Evolutionary conservation across 1,140 invertebrate genomes (phyloP).

Genomic region (Nasonia longicornis): DNA sequence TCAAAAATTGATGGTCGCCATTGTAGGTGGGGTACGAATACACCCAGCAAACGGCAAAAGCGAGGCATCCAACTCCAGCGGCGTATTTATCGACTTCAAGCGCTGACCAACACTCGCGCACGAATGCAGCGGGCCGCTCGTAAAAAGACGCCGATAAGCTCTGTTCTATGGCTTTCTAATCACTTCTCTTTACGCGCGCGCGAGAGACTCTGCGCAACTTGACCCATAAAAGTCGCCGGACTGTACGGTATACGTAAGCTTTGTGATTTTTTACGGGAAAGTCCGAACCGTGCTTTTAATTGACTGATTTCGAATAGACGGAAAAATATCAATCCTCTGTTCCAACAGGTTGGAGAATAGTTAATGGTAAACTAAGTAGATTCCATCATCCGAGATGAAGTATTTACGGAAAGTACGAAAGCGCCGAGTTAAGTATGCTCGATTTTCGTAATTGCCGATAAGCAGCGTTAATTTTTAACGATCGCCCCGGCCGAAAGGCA

Average conservation of each 20-base stretch:
- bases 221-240: conserved; percentile 8
- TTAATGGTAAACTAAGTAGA: too few relatives aligned
- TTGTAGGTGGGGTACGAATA: not conserved
- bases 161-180: conserved; percentile 53
- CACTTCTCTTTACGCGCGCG: conserved; percentile 27
- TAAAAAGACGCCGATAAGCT: conserved; percentile 48
- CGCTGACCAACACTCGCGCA: not conserved
- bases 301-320: too few relatives aligned
- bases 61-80: not conserved
- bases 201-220: not conserved
- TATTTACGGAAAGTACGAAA: not conserved
- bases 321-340: too few relatives aligned
- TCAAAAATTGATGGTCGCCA: too few relatives aligned
- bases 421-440: not conserved
- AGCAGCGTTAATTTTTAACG: conserved; percentile 16
- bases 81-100: not conserved
- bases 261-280: too few relatives aligned
- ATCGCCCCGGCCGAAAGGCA: not conserved
- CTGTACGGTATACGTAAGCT: too few relatives aligned
- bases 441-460: conserved; percentile 5
- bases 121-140: not conserved
- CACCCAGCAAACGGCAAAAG: not conserved
- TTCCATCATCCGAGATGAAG: not conserved
- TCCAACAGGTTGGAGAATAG: too few relatives aligned
- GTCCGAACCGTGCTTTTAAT: too few relatives aligned